Conservation (phyloP, 2,797 vertebrate species). For the Danio choprae region DNA sequence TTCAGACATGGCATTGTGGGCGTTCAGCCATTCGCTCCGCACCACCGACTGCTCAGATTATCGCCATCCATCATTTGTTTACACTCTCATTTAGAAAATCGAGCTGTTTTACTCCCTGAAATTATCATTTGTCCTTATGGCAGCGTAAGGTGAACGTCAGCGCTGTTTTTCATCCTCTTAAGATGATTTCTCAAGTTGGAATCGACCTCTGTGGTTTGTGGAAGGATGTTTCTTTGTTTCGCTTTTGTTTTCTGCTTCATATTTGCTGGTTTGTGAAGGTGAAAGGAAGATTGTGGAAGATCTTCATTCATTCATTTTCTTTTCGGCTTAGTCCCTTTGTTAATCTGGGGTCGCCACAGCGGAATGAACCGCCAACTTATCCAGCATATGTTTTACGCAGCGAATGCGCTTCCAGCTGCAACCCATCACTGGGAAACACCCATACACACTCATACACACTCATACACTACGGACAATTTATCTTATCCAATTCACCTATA, state of each 20-base stretch:
- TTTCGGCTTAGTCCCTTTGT: no score
- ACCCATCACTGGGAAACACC: no score
- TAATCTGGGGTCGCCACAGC: no score
- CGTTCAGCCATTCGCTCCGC: slow-evolving; percentile 60
- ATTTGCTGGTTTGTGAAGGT: slow-evolving; percentile 32
- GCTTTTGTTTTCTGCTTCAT: neutral
- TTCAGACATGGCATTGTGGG: slow-evolving; percentile 63
- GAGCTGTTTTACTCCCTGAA: slow-evolving; percentile 63
- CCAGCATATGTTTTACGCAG: no score
- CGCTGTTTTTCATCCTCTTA: slow-evolving; percentile 8
- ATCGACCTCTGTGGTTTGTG: neutral
- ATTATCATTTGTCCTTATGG: slow-evolving; percentile 67
- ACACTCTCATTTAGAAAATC: slow-evolving; percentile 70
- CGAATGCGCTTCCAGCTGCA: no score
- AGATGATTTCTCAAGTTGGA: slow-evolving; percentile 20
- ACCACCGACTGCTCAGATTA: slow-evolving; percentile 74
- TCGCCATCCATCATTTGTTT: slow-evolving; percentile 78
- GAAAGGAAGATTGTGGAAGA: slow-evolving; percentile 27
- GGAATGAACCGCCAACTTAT: no score
- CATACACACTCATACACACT: no score
- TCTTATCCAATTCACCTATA: no score
- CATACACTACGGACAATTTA: no score
- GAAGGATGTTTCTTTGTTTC: slow-evolving; percentile 9
- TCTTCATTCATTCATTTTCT: no score
- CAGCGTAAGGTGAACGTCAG: slow-evolving; percentile 60